Percentiles rank a stretch among this genome's conserved stretches.
These are phyloP conservation scores for Tolypeutes matacus DNA, from an alignment of 2,797 vertebrate genomes.

Conservation along the genomic window DNA sequence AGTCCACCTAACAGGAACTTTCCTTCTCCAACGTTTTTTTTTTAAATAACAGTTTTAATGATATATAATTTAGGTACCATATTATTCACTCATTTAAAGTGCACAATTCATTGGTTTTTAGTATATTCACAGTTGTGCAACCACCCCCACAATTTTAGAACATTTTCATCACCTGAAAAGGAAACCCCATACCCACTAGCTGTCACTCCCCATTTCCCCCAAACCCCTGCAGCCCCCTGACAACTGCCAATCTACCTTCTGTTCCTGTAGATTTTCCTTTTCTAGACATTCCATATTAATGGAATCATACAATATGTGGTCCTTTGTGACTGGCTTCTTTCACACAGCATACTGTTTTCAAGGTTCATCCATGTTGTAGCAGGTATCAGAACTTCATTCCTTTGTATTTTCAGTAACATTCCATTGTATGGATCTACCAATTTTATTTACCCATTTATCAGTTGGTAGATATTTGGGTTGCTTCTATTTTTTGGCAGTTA, in stretches of 20 bases:
- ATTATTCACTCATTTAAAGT: neutral
- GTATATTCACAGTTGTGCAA: neutral
- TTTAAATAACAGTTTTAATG: neutral
- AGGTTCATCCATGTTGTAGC: neutral
- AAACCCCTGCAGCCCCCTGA: neutral
- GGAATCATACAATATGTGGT: neutral
- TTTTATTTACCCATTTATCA: neutral
- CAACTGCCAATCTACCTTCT: neutral
- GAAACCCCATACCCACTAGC: neutral
- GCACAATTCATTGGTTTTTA: neutral
- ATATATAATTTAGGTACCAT: neutral
- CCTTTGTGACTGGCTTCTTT: neutral
- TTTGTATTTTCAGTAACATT: neutral
- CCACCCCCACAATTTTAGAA: neutral
- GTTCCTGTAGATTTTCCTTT: neutral
- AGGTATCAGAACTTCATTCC: neutral
- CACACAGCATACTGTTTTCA: neutral
- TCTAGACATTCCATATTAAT: neutral
- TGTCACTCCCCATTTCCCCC: neutral
- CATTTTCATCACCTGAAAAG: conserved; percentile 8
- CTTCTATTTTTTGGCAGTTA: neutral
- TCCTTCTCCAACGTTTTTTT: neutral
- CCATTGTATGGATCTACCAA: neutral
- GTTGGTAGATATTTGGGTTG: neutral
- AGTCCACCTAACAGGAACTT: neutral